Evolutionary conservation across 2,797 vertebrate genomes (phyloP), one percentile per base, ranked within the genome.

Genomic region (Sebastes diploproa): DNA sequence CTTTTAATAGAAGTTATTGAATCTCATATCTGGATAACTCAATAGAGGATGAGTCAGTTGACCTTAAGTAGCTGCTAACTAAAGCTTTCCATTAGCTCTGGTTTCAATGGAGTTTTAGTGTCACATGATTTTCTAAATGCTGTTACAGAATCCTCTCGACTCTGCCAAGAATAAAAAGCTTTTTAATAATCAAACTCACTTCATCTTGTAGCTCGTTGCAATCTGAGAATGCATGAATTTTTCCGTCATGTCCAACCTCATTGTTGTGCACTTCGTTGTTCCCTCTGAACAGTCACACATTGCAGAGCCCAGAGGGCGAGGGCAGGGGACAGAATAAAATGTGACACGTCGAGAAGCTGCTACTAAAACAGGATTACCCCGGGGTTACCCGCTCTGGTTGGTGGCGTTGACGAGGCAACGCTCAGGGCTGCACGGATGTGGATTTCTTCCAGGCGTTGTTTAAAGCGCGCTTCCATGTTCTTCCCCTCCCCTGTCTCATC

Each of bases 1-100:
- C 1, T 30, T 23, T 22, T 0, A 36, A 69, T 20, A 18, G 22
- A 63, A 56, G 2, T 32, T 14, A 52, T 36, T 59, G 2, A 36
- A 72, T 23, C 20, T 22, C 14, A 32, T 18, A 27, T 30, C 12
- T 30, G n/a, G 16, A 18, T 32, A 34, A 2, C 11, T 67, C 6
- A 52, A 72, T 4, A 13, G 7, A 64, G 16, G 20, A 63, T 75
- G 66, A 83, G 60, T 83, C 54, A 69, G 8, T 12, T 66, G 38
- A n/a, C 11, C 59, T 56, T 18, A 20, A 67, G 27, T 34, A 13
- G 60, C 14, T 71, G 32, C 30, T 63, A 23, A 61, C 14, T 29
- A 7, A 61, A 69, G 9, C 18, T 2, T 27, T 20, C 20, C 2
- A 25, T 63, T 56, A 12, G 34, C 64, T 56, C 16, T 50, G n/a